Evolutionary conservation across 2,797 vertebrate species (phyloP), one percentile per base, ranked within the genome.

Genomic region (Lophius americanus): DNA sequence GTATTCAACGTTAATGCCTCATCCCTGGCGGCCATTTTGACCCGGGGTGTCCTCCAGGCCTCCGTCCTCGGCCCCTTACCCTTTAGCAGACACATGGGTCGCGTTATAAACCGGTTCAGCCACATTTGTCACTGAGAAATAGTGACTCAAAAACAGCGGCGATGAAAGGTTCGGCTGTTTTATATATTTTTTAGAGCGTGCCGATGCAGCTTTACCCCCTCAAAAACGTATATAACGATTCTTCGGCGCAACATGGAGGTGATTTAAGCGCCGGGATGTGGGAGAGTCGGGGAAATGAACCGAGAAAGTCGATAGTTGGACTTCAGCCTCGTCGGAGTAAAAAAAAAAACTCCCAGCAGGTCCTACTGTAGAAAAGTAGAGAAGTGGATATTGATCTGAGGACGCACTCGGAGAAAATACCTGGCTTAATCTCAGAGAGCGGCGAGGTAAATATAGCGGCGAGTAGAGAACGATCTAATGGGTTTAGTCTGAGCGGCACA

Each of bases 401-500:
- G 62, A 68, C 64, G 71, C 72, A 51, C 73, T 68, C 42, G 66
- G 72, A 79, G 77, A 85, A 85, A 85, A 76, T 69, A 84, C 81
- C 72, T 39, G 42, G 46, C 71, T 75, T 92, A 90, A 92, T 91
- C 90, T 88, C 64, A 60, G 54, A 53, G 68, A 75, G 75, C 38
- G 70, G 37, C 60, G 82, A 83, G 78, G 81, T 85, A 91, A 85
- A 89, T 89, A 92, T 89, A 90, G 88, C 84, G 80, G 64, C 53
- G 60, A 68, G 42, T 72, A 50, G 79, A 66, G 61, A 59, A 64
- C 61, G 74, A 74, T 81, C 84, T 88, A 88, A 88, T 84, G 73
- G 87, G 91, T 90, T 91, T 91, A 90, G 87, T 90, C 89, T 91
- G 83, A 84, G 70, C 76, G 78, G 56, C 72, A 84, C 67, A 86